These are phyloP conservation scores for Rhinichthys osculus DNA, from an alignment of 2,797 vertebrate genomes.

Conservation along the genomic window DNA sequence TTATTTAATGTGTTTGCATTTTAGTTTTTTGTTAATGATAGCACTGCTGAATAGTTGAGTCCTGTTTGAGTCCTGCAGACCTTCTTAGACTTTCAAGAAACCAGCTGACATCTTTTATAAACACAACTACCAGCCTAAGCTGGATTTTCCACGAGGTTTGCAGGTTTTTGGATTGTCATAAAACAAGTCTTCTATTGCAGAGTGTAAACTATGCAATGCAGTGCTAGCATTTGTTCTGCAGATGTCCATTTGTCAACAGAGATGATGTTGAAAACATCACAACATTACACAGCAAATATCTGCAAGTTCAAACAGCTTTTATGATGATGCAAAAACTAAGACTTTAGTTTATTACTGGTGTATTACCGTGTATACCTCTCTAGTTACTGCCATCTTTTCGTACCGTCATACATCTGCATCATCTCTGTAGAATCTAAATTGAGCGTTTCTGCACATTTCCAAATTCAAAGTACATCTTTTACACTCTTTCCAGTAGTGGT, in stretches of 20 bases:
- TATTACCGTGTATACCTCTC: not conserved
- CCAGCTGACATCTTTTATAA: not conserved
- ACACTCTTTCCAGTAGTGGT: not conserved
- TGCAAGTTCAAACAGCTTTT: not conserved
- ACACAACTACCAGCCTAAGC: not conserved
- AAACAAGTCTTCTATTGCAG: not conserved
- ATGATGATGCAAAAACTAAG: not conserved
- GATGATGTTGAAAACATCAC: not conserved
- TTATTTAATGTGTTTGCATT: not conserved
- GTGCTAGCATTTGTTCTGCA: not conserved
- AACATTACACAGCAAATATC: not conserved
- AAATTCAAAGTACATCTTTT: not conserved
- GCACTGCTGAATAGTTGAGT: not conserved
- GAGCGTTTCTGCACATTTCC: slow-evolving; percentile 2
- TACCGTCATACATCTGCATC: not conserved
- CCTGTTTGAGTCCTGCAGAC: not conserved
- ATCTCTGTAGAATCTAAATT: not conserved
- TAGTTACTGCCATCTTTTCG: not conserved
- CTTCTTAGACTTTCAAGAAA: not conserved
- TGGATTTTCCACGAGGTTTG: not conserved
- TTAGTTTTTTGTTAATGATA: not conserved
- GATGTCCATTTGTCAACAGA: not conserved
- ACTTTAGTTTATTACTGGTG: too few relatives aligned
- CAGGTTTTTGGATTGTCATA: not conserved
- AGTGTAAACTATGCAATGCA: not conserved